phyloP scores from a whole-genome alignment of 2,888 invertebrate genomes.

The Mythimna loreyi region DNA sequence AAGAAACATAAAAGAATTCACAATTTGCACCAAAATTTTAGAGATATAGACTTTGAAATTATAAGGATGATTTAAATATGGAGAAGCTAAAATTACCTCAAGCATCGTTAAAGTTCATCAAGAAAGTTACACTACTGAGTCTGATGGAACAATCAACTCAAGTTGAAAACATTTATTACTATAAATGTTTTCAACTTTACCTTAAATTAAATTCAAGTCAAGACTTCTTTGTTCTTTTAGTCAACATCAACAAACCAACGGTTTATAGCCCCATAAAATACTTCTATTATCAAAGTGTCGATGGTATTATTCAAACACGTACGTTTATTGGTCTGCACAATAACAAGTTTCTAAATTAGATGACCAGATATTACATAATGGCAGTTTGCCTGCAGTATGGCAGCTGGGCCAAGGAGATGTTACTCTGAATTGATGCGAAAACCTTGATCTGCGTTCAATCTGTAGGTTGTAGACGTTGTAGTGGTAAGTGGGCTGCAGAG shows the following conservation, averaged over 20 bases:
- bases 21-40: too few relatives aligned
- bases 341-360: slow-evolving; percentile 53
- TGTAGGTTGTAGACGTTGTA: slow-evolving; percentile 38
- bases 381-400: slow-evolving; percentile 25
- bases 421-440: slow-evolving; percentile 23
- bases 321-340: slow-evolving; percentile 28
- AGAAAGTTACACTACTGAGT: too few relatives aligned
- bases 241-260: not conserved
- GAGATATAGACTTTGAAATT: too few relatives aligned
- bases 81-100: too few relatives aligned
- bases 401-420: slow-evolving; percentile 53
- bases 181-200: too few relatives aligned
- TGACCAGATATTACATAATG: slow-evolving; percentile 52
- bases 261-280: slow-evolving; percentile 34
- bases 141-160: not conserved
- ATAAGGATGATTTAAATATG: too few relatives aligned
- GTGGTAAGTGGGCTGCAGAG: slow-evolving; percentile 29
- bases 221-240: slow-evolving; percentile 17
- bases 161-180: too few relatives aligned
- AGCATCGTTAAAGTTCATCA: too few relatives aligned
- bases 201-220: not conserved
- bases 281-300: slow-evolving; percentile 12
- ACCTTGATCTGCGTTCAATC: slow-evolving; percentile 46
- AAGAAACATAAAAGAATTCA: too few relatives aligned
- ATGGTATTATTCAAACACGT: slow-evolving; percentile 37